phyloP scores from a whole-genome alignment of 2,797 vertebrate genomes.

The Sebastes aleutianus region DNA sequence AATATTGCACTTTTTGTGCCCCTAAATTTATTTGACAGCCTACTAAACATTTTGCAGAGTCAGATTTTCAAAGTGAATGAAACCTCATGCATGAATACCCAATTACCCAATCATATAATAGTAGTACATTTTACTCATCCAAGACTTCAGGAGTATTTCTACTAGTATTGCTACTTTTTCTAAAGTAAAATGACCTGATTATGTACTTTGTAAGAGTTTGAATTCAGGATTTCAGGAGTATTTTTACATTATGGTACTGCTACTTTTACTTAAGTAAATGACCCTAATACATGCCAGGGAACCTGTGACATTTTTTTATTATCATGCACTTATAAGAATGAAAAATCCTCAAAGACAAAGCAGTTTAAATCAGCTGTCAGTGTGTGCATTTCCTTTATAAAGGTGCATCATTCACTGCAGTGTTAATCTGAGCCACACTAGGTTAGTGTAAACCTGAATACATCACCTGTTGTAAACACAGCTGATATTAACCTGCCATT shows the following conservation, averaged over 20 bases:
- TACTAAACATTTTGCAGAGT: background rate
- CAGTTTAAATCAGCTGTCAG: slow-evolving; percentile 47
- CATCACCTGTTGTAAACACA: slow-evolving; percentile 20
- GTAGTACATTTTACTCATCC: background rate
- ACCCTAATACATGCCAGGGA: background rate
- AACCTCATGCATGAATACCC: background rate
- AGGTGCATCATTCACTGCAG: slow-evolving; percentile 32
- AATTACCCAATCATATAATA: background rate
- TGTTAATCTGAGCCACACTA: slow-evolving; percentile 1
- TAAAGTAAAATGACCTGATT: background rate
- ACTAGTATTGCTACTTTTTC: too few species aligned
- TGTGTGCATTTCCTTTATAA: slow-evolving; percentile 50
- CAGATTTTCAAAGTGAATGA: background rate
- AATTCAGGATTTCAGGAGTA: background rate
- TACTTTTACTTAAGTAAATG: too few species aligned
- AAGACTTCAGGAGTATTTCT: background rate
- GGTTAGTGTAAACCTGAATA: background rate
- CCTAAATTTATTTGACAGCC: background rate
- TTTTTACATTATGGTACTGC: background rate
- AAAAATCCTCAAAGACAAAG: slow-evolving; percentile 2
- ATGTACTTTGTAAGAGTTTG: background rate
- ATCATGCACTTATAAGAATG: background rate
- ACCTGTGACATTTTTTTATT: background rate
- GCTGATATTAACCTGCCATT: slow-evolving; percentile 24
- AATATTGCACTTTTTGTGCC: background rate